Percentiles rank a stretch among this genome's conserved stretches.
Evolutionary conservation across 2,113 vertebrate genomes (phyloP).

Genomic region (Ivindomyrus marchei): DNA sequence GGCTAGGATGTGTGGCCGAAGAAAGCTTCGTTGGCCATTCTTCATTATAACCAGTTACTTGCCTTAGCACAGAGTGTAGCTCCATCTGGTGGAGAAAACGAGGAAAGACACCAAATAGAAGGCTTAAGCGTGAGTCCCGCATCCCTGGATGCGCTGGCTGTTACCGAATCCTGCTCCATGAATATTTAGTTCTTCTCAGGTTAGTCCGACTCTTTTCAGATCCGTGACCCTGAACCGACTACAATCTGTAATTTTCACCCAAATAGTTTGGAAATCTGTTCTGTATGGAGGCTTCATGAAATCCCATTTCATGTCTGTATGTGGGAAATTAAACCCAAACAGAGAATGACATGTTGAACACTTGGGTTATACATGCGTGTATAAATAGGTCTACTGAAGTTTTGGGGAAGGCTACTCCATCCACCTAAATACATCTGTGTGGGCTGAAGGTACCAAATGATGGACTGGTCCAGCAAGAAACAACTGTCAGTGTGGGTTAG

Average conservation of each 20-base stretch:
- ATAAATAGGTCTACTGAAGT: not conserved
- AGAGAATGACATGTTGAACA: not conserved
- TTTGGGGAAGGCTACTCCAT: not conserved
- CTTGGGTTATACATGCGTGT: not conserved
- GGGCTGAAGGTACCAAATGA: not conserved
- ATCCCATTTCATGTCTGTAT: not conserved
- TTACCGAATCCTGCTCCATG: not conserved
- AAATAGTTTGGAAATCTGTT: not conserved
- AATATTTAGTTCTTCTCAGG: not conserved
- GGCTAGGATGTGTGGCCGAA: not conserved
- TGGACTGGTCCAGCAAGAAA: not conserved
- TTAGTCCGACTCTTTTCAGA: not conserved
- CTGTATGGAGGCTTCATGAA: not conserved
- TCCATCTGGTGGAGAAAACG: not conserved
- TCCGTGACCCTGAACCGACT: not conserved
- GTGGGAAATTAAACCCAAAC: not conserved
- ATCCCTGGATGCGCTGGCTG: not conserved
- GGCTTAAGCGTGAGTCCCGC: not conserved
- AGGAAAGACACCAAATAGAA: not conserved
- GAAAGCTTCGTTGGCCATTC: not conserved
- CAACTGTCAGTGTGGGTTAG: not conserved
- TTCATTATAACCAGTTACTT: not conserved
- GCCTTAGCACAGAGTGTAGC: not conserved
- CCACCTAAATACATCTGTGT: not conserved
- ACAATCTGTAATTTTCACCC: not conserved